Evolutionary conservation across 2,113 vertebrate genomes (phyloP).

Genomic region (Accipiter cooperii): DNA sequence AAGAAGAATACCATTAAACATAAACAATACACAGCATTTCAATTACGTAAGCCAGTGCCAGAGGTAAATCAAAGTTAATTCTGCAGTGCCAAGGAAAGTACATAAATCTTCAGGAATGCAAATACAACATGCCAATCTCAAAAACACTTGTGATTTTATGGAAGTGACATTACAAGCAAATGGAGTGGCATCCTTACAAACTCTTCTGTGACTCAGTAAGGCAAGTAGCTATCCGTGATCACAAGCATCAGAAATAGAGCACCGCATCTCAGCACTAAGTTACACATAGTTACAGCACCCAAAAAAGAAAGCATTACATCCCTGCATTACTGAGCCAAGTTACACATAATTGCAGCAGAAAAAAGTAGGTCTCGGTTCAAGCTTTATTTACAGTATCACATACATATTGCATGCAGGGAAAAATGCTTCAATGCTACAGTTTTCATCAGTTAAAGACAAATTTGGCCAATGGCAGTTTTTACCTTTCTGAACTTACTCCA

Average conservation of each 20-base stretch:
- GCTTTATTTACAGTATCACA: slow-evolving; percentile 1
- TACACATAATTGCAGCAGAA: slow-evolving; percentile 11
- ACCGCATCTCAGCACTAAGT: neutral
- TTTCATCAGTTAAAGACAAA: neutral
- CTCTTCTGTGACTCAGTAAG: neutral
- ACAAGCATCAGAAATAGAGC: slow-evolving; percentile 32
- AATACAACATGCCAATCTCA: neutral
- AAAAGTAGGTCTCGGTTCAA: neutral
- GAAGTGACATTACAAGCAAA: neutral
- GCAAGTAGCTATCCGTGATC: neutral
- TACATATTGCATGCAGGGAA: neutral
- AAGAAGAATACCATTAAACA: neutral
- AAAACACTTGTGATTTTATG: neutral
- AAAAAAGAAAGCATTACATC: slow-evolving; percentile 35
- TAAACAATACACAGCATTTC: neutral
- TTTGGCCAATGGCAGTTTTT: neutral
- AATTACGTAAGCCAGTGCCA: neutral
- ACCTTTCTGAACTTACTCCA: neutral
- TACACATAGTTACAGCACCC: neutral
- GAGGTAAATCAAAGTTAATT: neutral
- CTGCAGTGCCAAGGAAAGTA: neutral
- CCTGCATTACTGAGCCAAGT: neutral
- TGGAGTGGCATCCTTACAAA: neutral
- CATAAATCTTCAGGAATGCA: neutral
- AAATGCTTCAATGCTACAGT: neutral